phyloP scores from a whole-genome alignment of 2,113 vertebrate species.

The Oncorhynchus mykiss region DNA sequence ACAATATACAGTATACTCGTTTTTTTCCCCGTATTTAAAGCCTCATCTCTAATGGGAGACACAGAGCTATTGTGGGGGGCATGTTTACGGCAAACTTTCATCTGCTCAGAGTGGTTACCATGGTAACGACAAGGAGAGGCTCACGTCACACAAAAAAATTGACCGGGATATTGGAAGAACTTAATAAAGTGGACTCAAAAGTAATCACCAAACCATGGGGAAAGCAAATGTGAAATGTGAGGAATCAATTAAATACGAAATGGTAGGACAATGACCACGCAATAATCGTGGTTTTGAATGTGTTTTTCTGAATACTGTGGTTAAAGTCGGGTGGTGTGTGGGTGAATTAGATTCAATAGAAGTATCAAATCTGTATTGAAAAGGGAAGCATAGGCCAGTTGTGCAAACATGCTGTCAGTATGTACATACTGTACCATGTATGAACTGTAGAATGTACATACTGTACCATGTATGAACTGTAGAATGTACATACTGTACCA shows the following conservation, averaged over 20 bases:
- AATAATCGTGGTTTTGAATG: slow-evolving; percentile 11
- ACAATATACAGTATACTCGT: slow-evolving; percentile 4
- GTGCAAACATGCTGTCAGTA: neutral
- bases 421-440: neutral
- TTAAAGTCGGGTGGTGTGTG: neutral
- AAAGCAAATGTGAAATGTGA: slow-evolving; percentile 14
- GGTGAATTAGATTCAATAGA: neutral
- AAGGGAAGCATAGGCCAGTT: neutral
- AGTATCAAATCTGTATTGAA: neutral
- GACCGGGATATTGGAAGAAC: slow-evolving; percentile 34
- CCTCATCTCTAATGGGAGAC: slow-evolving; percentile 32
- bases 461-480: neutral
- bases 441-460: neutral
- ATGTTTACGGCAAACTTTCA: slow-evolving; percentile 51
- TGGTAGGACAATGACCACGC: slow-evolving; percentile 5
- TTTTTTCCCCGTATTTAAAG: slow-evolving; percentile 19
- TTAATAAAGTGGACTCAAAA: slow-evolving; percentile 32
- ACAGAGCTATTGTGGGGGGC: slow-evolving; percentile 32
- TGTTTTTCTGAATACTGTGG: neutral
- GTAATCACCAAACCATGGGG: slow-evolving; percentile 25
- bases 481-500: neutral
- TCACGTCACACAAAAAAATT: slow-evolving; percentile 32
- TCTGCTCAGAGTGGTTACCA: slow-evolving; percentile 59
- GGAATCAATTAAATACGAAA: neutral
- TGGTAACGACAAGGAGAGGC: slow-evolving; percentile 55